phyloP scores from a whole-genome alignment of 2,888 invertebrate species.

The Portevinia maculata region DNA sequence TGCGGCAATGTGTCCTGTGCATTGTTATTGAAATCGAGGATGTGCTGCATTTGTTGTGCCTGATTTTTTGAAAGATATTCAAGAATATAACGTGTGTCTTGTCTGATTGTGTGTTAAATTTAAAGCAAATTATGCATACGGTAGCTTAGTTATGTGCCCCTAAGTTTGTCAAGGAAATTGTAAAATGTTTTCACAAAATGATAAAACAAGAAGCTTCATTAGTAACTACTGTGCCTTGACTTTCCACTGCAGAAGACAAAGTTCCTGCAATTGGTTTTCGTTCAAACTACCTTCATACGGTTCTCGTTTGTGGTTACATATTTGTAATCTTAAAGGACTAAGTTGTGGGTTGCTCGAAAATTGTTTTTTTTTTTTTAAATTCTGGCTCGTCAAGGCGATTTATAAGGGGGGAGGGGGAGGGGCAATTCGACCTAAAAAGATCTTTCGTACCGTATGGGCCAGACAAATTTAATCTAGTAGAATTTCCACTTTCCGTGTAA shows the following conservation, averaged over 20 bases:
- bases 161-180: slow-evolving; percentile 32
- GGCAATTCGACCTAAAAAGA: too few species aligned
- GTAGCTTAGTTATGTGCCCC: neutral
- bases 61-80: slow-evolving; percentile 16
- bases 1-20: slow-evolving; percentile 25
- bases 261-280: too few species aligned
- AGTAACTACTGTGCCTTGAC: neutral
- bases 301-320: too few species aligned
- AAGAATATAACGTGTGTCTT: neutral
- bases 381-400: too few species aligned
- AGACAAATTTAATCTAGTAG: too few species aligned
- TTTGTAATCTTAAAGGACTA: too few species aligned
- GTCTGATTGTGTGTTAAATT: neutral
- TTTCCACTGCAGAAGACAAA: neutral
- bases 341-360: too few species aligned
- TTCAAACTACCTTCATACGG: too few species aligned
- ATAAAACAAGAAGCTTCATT: neutral
- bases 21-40: slow-evolving; percentile 62
- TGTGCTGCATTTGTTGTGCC: slow-evolving; percentile 39
- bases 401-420: too few species aligned
- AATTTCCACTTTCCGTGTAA: too few species aligned
- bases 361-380: too few species aligned
- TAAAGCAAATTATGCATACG: neutral
- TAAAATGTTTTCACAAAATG: neutral
- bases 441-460: too few species aligned